These are phyloP conservation scores for Thalassarche chlororhynchos DNA, from an alignment of 2,113 vertebrate genomes.

Conservation along the genomic window DNA sequence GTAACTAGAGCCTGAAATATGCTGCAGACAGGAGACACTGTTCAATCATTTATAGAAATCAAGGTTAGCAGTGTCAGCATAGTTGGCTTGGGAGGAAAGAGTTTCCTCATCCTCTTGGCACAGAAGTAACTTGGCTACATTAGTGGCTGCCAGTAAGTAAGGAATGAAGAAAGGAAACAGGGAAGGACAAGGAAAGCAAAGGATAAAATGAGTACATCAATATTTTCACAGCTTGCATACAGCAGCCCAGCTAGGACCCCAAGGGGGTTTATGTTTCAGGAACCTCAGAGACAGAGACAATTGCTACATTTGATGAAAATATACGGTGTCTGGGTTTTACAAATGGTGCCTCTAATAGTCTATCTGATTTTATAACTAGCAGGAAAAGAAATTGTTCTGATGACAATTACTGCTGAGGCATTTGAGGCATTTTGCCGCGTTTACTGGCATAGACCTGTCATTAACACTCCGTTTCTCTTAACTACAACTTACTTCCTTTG, in stretches of 20 bases:
- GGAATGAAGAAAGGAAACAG: neutral
- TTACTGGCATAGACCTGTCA: neutral
- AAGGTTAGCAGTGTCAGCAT: neutral
- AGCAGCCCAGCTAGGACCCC: neutral
- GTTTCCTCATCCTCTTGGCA: neutral
- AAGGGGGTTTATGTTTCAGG: neutral
- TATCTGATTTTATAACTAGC: neutral
- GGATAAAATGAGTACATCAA: neutral
- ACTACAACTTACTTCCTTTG: slow-evolving; percentile 1
- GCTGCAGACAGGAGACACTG: neutral
- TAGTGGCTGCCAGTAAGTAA: neutral
- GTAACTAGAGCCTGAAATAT: neutral
- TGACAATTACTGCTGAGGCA: neutral
- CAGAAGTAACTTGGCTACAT: neutral
- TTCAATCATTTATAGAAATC: slow-evolving; percentile 11
- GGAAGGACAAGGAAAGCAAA: neutral
- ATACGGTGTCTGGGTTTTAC: neutral
- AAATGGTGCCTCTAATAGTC: neutral
- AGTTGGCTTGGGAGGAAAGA: neutral
- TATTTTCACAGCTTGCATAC: slow-evolving; percentile 21
- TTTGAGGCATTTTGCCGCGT: neutral
- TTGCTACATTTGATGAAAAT: neutral
- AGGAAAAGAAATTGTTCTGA: slow-evolving; percentile 8
- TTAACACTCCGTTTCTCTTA: slow-evolving; percentile 30
- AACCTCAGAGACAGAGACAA: neutral